These are phyloP conservation scores for Peucedramus taeniatus DNA, from an alignment of 2,113 vertebrate genomes.

Conservation along the genomic window DNA sequence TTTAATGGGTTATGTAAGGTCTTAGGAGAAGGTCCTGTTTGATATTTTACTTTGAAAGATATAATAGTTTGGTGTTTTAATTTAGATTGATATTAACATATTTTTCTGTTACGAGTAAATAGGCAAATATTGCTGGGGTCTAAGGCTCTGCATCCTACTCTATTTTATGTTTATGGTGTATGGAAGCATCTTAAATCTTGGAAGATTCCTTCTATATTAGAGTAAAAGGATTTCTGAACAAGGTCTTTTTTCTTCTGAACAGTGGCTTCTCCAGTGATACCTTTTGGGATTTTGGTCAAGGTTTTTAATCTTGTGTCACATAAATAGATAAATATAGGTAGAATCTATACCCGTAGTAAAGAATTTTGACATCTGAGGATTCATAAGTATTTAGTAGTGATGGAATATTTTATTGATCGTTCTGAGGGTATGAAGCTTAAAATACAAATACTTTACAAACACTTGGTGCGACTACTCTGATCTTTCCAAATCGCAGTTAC, in stretches of 20 bases:
- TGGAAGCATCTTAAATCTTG: not conserved
- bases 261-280: not conserved
- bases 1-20: not conserved
- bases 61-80: not conserved
- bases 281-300: not conserved
- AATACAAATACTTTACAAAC: not conserved
- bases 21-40: not conserved
- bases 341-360: not conserved
- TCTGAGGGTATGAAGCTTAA: not conserved
- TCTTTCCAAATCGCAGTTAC: not conserved
- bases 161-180: not conserved
- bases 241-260: not conserved
- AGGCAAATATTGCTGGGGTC: not conserved
- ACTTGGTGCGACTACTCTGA: fast-evolving
- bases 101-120: not conserved
- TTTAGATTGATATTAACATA: not conserved
- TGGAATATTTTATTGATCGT: not conserved
- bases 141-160: not conserved
- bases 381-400: not conserved
- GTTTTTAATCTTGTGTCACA: not conserved
- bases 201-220: not conserved
- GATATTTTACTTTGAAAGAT: not conserved
- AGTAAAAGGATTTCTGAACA: not conserved
- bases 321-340: not conserved
- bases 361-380: not conserved